Evolutionary conservation across 2,113 vertebrate species (phyloP), one percentile per base, ranked within the genome.

Genomic region (Equus przewalskii): DNA sequence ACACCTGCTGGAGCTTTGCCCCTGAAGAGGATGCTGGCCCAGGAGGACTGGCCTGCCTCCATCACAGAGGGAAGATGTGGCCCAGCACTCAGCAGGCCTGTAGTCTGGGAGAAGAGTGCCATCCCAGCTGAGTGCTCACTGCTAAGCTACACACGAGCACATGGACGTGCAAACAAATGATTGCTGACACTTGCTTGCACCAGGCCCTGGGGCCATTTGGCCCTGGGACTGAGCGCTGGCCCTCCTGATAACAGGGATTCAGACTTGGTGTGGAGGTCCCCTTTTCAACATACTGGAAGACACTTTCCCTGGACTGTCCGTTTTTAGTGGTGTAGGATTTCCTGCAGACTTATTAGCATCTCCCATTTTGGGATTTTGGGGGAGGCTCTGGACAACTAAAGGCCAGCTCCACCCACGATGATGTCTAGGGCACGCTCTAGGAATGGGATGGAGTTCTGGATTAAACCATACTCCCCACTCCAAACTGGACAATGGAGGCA

Each of bases 11-110:
- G 64, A 75, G 84, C 26, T 87, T 76, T 72, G 26, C 41, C 44
- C 18, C 44, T 1, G 13, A 60, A 46, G 11, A 12, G 70, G n/a
- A 80, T 44, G 2, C 62, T 44, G 44, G 30, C 36, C 49, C 11
- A 22, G n/a, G 6, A 1, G 0, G 3, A 2, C 6, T 18, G 58
- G 49, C 1, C 60, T 58, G 12, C 2, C 36, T n/a, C 9, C 28
- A 16, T 41, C 28, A 46, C 2, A 12, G 46, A 91, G 11, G 46
- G 28, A 58, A 13, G 5, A 14, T 24, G 13, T 14, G 30, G 12
- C 49, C n/a, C 56, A 36, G 24, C 14, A 84, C 78, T 70, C 41
- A 60, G 62, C 19, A 64, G 36, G 65, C 11, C 82, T 64, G 12
- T 0, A 3, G 28, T 54, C 9, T 54, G 10, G 6, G 12, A 72